phyloP scores from a whole-genome alignment of 2,113 vertebrate species.

The Callocephalon fimbriatum region DNA sequence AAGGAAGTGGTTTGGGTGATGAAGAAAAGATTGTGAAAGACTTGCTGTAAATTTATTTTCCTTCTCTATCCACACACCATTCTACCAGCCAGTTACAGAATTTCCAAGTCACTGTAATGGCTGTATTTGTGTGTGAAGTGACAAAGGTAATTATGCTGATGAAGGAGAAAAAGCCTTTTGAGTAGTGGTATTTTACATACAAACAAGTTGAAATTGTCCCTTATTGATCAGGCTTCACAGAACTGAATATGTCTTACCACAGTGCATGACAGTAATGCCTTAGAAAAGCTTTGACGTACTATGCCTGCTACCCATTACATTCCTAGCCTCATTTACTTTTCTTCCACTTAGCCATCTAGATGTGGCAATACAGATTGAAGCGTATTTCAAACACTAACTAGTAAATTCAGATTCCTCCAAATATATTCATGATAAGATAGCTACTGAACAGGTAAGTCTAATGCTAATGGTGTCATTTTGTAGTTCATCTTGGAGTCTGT shows the following conservation, averaged over 20 bases:
- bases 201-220: not conserved
- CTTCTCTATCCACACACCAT: not conserved
- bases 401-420: not conserved
- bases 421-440: not conserved
- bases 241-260: constrained; percentile 1
- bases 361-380: not conserved
- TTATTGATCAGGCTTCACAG: not conserved
- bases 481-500: not conserved
- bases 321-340: not conserved
- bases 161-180: not conserved
- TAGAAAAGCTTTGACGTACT: not conserved
- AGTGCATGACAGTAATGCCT: not conserved
- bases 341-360: not conserved
- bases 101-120: not conserved
- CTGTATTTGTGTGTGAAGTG: not conserved
- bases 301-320: not conserved
- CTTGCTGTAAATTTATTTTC: not conserved
- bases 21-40: not conserved
- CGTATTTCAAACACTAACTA: not conserved
- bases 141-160: not conserved
- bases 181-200: not conserved
- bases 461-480: not conserved
- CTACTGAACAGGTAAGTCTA: constrained; percentile 7
- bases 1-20: not conserved
- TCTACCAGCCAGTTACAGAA: not conserved